Evolutionary conservation across 2,888 invertebrate species (phyloP).

Genomic region (Melanostoma scalare): DNA sequence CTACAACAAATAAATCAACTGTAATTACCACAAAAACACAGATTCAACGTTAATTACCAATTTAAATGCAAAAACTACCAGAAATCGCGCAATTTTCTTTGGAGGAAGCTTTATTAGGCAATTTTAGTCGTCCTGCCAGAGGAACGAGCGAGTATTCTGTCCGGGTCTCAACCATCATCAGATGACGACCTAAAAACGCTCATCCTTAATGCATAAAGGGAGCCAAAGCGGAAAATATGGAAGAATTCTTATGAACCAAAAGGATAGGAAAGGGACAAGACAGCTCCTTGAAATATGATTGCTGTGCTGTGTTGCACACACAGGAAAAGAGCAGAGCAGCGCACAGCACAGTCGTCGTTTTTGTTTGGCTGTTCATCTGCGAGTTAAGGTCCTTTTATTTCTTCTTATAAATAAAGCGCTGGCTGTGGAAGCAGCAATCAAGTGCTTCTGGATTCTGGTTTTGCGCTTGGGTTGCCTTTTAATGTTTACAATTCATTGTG

Average conservation of each 20-base stretch:
- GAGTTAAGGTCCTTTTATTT: conserved; percentile 57
- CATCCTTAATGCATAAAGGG: conserved; percentile 68
- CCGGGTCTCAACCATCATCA: conserved; percentile 20
- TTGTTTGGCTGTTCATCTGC: conserved; percentile 62
- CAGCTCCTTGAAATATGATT: conserved; percentile 60
- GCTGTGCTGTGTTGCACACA: conserved; percentile 30
- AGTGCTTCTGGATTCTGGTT: conserved; percentile 39
- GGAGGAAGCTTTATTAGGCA: conserved; percentile 63
- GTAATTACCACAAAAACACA: conserved; percentile 69
- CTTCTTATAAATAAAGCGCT: background rate
- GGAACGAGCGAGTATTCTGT: background rate
- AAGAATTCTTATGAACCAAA: conserved; percentile 37
- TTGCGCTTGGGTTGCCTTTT: conserved; percentile 65
- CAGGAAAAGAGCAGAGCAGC: background rate
- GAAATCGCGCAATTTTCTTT: conserved; percentile 50
- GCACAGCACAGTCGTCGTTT: conserved; percentile 19
- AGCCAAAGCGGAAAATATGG: conserved; percentile 62
- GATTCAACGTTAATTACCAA: conserved; percentile 70
- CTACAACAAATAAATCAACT: conserved; percentile 60
- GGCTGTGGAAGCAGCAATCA: conserved; percentile 62
- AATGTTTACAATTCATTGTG: conserved; percentile 73
- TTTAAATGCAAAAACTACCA: conserved; percentile 70
- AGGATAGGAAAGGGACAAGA: background rate
- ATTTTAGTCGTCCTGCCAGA: conserved; percentile 27
- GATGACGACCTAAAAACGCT: conserved; percentile 42